These are phyloP conservation scores for Eubucco bourcierii DNA, from an alignment of 2,113 vertebrate species.

Conservation along the genomic window DNA sequence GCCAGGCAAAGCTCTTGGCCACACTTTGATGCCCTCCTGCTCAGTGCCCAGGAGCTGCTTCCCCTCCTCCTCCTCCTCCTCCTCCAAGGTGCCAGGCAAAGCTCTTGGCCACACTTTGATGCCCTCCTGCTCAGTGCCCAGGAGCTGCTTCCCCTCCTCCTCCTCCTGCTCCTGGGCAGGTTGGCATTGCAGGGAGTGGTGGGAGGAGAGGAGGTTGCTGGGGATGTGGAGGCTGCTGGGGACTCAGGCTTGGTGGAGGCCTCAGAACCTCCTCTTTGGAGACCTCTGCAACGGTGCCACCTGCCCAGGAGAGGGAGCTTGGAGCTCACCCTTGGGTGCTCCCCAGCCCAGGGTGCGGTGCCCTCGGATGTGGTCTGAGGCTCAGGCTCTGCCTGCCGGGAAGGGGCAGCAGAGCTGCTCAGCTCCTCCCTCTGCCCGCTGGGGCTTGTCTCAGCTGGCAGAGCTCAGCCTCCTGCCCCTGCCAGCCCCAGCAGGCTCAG, in stretches of 20 bases:
- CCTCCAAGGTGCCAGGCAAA: too few species aligned
- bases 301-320: conserved; percentile 39
- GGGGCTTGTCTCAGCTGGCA: not conserved
- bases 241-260: not conserved
- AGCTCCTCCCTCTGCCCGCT: not conserved
- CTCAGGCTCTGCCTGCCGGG: not conserved
- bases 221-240: not conserved
- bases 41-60: not conserved
- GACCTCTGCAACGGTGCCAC: not conserved
- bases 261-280: not conserved
- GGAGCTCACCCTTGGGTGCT: conserved; percentile 15
- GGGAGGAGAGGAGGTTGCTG: not conserved
- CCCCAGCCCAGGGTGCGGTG: not conserved
- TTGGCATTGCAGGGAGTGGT: not conserved
- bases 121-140: too few species aligned
- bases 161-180: not conserved
- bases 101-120: too few species aligned
- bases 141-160: too few species aligned
- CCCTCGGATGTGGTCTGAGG: not conserved
- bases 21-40: not conserved
- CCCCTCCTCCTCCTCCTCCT: too few species aligned
- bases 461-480: not conserved
- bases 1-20: not conserved
- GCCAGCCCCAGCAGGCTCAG: not conserved
- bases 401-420: not conserved